Percentiles rank a stretch among this genome's conserved stretches.
phyloP scores from a whole-genome alignment of 1,140 invertebrate species.

The Microvelia longipes region DNA sequence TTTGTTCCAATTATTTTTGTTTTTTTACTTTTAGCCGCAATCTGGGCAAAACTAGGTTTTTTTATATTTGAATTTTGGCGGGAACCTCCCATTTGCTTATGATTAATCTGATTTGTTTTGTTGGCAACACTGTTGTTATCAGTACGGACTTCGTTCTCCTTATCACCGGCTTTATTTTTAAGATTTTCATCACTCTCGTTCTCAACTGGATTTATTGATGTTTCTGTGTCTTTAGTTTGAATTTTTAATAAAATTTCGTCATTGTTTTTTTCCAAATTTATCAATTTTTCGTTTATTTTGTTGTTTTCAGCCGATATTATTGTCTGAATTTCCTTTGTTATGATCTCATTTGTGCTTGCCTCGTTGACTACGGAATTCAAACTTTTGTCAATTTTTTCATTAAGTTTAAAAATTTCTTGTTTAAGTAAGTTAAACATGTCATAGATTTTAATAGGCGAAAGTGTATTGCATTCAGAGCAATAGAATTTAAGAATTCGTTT shows the following conservation, averaged over 20 bases:
- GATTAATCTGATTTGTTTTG: no score
- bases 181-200: not conserved
- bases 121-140: not conserved
- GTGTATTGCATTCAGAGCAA: not conserved
- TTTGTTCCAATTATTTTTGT: not conserved
- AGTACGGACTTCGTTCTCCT: not conserved
- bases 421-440: not conserved
- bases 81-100: not conserved
- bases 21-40: not conserved
- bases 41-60: not conserved
- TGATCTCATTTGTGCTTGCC: not conserved
- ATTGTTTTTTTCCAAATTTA: not conserved
- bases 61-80: not conserved
- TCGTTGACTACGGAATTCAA: not conserved
- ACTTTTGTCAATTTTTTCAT: not conserved
- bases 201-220: not conserved
- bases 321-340: not conserved
- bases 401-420: not conserved
- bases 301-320: not conserved
- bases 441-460: not conserved
- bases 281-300: not conserved
- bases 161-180: not conserved
- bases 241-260: not conserved
- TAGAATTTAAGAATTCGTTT: not conserved
- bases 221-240: not conserved